Conservation (phyloP, 1,140 invertebrate genomes). For the Apis mellifera region Amel_HAv3.1 CM009934.2:5395001-5395500, state of each 20-base stretch:
- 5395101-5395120: conserved; percentile 86
- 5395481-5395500: too few relatives aligned
- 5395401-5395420: background rate
- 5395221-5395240: background rate
- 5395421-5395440: background rate
- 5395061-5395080: conserved; percentile 90
- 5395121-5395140: conserved; percentile 90
- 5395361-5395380: background rate
- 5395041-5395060: conserved; percentile 94
- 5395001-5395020: conserved; percentile 65
- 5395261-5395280: background rate
- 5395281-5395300: background rate
- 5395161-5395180: conserved; percentile 96
- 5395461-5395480: too few relatives aligned
- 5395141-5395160: conserved; percentile 95
- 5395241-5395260: conserved; percentile 23
- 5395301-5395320: background rate
- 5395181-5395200: conserved; percentile 77
- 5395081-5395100: conserved; percentile 91
- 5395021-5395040: conserved; percentile 88
- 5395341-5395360: background rate
- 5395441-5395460: background rate
- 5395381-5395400: background rate
- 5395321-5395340: conserved; percentile 13
- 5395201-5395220: background rate